A percentile compares a stretch with the other conserved stretches of the same genome.
phyloP scores from a whole-genome alignment of 1,140 invertebrate species.

The Diachasmimorpha longicaudata region DNA sequence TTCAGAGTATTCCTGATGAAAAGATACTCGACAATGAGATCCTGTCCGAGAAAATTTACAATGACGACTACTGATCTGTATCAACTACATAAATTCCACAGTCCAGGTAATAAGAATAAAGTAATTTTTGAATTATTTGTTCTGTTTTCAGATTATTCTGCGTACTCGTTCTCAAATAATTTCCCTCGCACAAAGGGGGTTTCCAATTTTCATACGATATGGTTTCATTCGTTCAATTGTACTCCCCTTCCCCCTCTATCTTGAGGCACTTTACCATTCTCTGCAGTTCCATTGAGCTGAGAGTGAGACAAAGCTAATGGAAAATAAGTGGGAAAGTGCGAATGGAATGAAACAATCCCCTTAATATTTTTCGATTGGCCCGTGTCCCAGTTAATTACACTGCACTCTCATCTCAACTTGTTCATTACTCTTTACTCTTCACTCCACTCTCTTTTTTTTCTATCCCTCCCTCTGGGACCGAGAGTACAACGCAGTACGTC shows the following conservation, averaged over 20 bases:
- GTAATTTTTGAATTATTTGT: neutral
- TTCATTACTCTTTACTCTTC: neutral
- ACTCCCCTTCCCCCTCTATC: neutral
- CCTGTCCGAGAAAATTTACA: too few species aligned
- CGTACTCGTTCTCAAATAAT: too few species aligned
- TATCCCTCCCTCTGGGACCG: neutral
- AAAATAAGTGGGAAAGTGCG: neutral
- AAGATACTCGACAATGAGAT: too few species aligned
- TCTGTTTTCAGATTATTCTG: conserved; percentile 11
- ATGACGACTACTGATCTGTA: too few species aligned
- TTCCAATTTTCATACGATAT: neutral
- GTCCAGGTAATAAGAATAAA: too few species aligned
- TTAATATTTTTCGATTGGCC: neutral
- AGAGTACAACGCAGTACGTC: neutral
- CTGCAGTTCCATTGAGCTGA: neutral
- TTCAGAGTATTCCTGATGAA: too few species aligned
- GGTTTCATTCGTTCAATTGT: neutral
- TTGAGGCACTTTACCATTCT: conserved; percentile 27
- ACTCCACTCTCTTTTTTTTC: neutral
- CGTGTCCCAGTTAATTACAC: neutral
- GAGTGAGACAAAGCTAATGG: neutral
- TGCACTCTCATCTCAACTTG: neutral
- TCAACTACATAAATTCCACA: too few species aligned
- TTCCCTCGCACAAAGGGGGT: neutral
- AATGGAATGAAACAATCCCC: neutral